Evolutionary conservation across 2,888 invertebrate genomes (phyloP).

Genomic region (Opisthograptis luteolata): DNA sequence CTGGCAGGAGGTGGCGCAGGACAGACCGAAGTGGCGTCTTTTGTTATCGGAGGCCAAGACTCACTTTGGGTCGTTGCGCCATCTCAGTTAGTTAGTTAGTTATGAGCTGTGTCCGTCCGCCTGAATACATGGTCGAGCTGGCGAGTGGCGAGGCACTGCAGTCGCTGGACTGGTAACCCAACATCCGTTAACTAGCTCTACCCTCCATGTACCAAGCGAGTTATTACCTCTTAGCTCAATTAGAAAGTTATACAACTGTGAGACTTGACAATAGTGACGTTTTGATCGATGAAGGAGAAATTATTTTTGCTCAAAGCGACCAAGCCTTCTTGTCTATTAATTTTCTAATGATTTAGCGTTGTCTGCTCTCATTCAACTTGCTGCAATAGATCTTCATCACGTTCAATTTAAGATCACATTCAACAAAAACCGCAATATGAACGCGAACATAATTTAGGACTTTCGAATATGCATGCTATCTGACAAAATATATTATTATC

Average conservation of each 20-base stretch:
- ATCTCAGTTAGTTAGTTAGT: too few species aligned
- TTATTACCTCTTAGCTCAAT: constrained; percentile 56
- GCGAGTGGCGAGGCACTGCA: constrained; percentile 28
- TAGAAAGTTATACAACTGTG: constrained; percentile 68
- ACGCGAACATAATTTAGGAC: constrained; percentile 1
- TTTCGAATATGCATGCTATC: neutral
- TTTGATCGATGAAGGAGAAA: constrained; percentile 57
- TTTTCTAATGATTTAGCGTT: constrained; percentile 16
- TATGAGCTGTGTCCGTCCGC: constrained; percentile 46
- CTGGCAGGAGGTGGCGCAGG: too few species aligned
- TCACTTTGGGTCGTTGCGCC: too few species aligned
- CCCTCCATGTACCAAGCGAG: constrained; percentile 41
- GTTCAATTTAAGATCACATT: constrained; percentile 7
- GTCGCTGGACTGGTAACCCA: constrained; percentile 43
- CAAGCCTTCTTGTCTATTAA: constrained; percentile 23
- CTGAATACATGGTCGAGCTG: constrained; percentile 18
- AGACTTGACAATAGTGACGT: constrained; percentile 56
- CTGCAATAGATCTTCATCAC: constrained; percentile 8
- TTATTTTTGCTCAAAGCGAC: constrained; percentile 42
- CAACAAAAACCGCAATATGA: too few species aligned
- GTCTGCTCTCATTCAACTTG: constrained; percentile 2
- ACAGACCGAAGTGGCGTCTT: too few species aligned
- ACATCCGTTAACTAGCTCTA: constrained; percentile 50
- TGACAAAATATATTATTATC: too few species aligned
- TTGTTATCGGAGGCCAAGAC: too few species aligned